Percentiles rank a stretch among this genome's conserved stretches.
phyloP scores from a whole-genome alignment of 2,113 vertebrate species.

The Zeus faber region DNA sequence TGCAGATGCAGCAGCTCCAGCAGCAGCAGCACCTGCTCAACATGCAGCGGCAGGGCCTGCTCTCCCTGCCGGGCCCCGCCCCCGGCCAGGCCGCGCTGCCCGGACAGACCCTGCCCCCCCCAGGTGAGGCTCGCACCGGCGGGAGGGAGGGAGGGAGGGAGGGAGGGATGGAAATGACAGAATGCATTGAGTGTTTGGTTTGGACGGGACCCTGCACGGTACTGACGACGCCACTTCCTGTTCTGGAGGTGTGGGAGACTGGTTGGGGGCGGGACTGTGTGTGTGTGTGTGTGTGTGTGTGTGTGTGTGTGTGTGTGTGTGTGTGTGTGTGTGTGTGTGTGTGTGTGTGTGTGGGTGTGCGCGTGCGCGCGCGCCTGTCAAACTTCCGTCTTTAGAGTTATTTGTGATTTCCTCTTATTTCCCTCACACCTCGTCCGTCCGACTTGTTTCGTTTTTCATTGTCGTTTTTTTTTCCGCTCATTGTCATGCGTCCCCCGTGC shows the following conservation, averaged over 20 bases:
- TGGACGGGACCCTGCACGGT: too few relatives aligned
- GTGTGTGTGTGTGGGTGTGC: constrained; percentile 7
- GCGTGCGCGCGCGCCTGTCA: too few relatives aligned
- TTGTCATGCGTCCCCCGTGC: constrained; percentile 43
- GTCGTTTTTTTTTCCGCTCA: constrained; percentile 32
- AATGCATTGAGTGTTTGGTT: not conserved
- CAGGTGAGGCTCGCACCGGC: not conserved
- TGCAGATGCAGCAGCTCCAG: constrained; percentile 99
- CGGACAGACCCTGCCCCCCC: constrained; percentile 88
- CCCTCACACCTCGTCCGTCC: too few relatives aligned
- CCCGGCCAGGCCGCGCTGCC: constrained; percentile 95
- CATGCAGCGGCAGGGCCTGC: constrained; percentile 98
- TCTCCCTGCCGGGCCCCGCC: constrained; percentile 87
- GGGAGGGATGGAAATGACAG: not conserved
- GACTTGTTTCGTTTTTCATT: not conserved
- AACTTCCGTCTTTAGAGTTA: not conserved
- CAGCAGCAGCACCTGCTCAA: constrained; percentile 98
- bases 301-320: constrained; percentile 7
- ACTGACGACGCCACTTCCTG: too few relatives aligned
- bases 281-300: constrained; percentile 4
- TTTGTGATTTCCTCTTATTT: too few relatives aligned
- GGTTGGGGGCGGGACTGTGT: not conserved
- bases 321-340: constrained; percentile 8
- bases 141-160: not conserved
- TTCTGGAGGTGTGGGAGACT: too few relatives aligned